Conservation (phyloP, 1,140 invertebrate species). For the Andrena cerasifolii region DNA sequence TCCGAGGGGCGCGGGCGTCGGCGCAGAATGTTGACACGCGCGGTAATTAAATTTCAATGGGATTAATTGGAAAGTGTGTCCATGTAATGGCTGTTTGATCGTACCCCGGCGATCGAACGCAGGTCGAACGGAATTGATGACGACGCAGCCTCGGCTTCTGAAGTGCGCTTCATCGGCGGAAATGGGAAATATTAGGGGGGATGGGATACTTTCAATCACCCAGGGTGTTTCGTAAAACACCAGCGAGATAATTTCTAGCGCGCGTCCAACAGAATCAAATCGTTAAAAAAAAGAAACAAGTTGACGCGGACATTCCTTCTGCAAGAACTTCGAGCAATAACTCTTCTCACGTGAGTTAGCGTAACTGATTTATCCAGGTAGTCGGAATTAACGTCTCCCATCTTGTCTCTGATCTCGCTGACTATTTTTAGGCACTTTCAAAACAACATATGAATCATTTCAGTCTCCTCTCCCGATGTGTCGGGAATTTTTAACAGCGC, state of each 20-base stretch:
- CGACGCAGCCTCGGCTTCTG: not conserved
- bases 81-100: slow-evolving; percentile 31
- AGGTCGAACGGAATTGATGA: not conserved
- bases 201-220: not conserved
- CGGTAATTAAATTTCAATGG: slow-evolving; percentile 64
- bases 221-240: too few species aligned
- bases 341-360: not conserved
- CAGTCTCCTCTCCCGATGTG: too few species aligned
- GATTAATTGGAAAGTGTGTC: slow-evolving; percentile 57
- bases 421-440: too few species aligned
- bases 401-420: too few species aligned
- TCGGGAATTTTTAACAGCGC: too few species aligned
- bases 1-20: not conserved
- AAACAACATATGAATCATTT: too few species aligned
- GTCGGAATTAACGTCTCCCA: too few species aligned
- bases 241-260: too few species aligned
- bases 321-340: not conserved
- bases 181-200: too few species aligned
- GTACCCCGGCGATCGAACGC: slow-evolving; percentile 5
- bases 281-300: not conserved
- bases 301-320: not conserved
- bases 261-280: not conserved
- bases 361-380: too few species aligned
- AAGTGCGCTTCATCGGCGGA: not conserved
- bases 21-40: slow-evolving; percentile 62